A percentile compares a stretch with the other conserved stretches of the same genome.
phyloP scores from a whole-genome alignment of 2,797 vertebrate genomes.

The Pyrocephalus nanus region DNA sequence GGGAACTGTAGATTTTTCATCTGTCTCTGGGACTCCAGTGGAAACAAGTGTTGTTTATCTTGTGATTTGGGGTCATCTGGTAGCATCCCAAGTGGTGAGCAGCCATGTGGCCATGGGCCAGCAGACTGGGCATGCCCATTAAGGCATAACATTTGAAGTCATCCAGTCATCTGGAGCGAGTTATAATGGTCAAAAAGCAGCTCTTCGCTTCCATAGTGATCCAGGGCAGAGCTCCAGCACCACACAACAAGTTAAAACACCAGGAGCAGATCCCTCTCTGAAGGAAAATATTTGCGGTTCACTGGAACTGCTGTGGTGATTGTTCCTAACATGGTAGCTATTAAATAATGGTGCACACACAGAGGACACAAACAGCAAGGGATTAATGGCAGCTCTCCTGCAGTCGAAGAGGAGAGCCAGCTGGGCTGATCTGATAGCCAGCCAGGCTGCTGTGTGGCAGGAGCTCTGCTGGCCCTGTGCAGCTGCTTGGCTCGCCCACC shows the following conservation, averaged over 20 bases:
- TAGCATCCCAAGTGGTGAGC: constrained; percentile 21
- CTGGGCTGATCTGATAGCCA: not conserved
- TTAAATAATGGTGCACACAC: not conserved
- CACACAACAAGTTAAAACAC: constrained; percentile 38
- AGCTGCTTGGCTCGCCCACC: not conserved
- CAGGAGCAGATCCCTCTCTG: constrained; percentile 30
- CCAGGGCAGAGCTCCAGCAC: constrained; percentile 43
- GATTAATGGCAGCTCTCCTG: not conserved
- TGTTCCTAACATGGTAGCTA: constrained; percentile 8
- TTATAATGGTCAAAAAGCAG: constrained; percentile 31
- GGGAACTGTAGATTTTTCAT: not conserved
- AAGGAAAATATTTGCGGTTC: constrained; percentile 55
- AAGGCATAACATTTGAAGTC: constrained; percentile 48
- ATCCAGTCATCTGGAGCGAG: constrained; percentile 30
- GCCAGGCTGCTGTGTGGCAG: not conserved
- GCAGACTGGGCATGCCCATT: constrained; percentile 1
- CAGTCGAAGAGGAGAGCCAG: not conserved
- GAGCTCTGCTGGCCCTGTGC: not conserved
- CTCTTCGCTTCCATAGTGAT: constrained; percentile 12
- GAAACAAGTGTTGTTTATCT: constrained; percentile 54
- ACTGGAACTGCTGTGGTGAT: constrained; percentile 44
- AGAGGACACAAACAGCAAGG: not conserved
- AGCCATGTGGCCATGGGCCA: constrained; percentile 21
- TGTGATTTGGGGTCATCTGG: constrained; percentile 35
- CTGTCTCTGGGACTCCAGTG: not conserved